Base-by-base conservation (phyloP, 2,888 invertebrate genomes). In the Amphimallon solstitiale region DNA sequence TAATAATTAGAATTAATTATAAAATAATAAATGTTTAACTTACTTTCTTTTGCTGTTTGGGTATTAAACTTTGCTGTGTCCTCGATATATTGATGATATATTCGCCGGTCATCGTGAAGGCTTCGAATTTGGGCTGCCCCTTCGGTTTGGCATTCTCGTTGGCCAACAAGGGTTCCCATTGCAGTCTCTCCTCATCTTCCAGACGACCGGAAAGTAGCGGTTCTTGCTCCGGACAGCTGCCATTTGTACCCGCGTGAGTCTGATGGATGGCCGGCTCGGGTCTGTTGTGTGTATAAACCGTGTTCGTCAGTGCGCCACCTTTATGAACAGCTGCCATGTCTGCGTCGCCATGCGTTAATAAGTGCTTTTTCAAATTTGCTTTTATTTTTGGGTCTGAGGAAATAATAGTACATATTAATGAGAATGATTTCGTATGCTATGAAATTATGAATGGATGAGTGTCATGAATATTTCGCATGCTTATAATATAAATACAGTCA, bases 51-150 rank as follows among this genome's bases (percentile, higher is more conserved):
- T 86, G 86, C 71, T 85, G 83, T 76, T 86, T 86, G 61, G 89
- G 87, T 63, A 89, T 81, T 66, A 90, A 83, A 72, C 85, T 87
- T 77, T 90, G 90, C 72, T 92, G 92, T 66, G 92, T 92, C 74
- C 93, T 86, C 68, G 95, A 95, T 73, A 97, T 89, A 84, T 96
- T 96, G 75, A 97, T 88, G 81, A 97, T 97, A 78, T 96, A 89
- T 83, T 97, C 97, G 48, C 97, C 97, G 29, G 97, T 97, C 97
- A 97, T 97, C 91, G 97, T 94, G 86, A 94, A 97, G 65, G 95
- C 94, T 84, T 95, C 95, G 84, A 93, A 95, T 82, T 93, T 90
- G 63, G 80, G 84, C 59, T 78, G 78, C 14, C 46, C 73, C 68
- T 71, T 72, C n/a, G 71, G 71, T 56, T 73, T 76, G 60, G 73